A percentile compares a stretch with the other conserved stretches of the same genome.
phyloP scores from a whole-genome alignment of 1,140 invertebrate species.

The Babylonia areolata region DNA sequence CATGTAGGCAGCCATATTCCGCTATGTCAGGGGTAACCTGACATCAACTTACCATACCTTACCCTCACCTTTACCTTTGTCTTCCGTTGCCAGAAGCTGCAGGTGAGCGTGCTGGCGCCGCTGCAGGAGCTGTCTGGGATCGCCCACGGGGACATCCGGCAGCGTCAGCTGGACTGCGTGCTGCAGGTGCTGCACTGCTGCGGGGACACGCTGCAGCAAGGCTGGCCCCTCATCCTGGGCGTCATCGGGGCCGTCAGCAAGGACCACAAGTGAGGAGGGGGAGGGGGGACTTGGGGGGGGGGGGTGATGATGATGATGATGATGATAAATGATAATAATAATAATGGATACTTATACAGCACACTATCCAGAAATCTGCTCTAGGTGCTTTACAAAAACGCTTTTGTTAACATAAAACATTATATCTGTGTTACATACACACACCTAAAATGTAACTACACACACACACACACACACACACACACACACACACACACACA shows the following conservation, averaged over 20 bases:
- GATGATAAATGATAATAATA: too few species aligned
- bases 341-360: too few species aligned
- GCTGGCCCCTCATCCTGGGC: conserved; percentile 95
- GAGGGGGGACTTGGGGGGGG: too few species aligned
- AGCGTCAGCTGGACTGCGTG: conserved; percentile 96
- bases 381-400: too few species aligned
- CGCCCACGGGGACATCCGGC: conserved; percentile 93
- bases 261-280: conserved; percentile 92
- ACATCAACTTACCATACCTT: background rate
- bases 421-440: too few species aligned
- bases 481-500: background rate
- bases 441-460: too few species aligned
- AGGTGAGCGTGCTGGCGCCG: conserved; percentile 90
- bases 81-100: conserved; percentile 81
- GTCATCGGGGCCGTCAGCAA: conserved; percentile 96
- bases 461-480: too few species aligned
- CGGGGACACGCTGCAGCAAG: conserved; percentile 92
- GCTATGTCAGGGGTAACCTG: too few species aligned
- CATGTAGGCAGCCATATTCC: too few species aligned
- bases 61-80: background rate
- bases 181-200: conserved; percentile 93
- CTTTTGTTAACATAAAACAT: too few species aligned
- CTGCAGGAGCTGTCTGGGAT: conserved; percentile 92
- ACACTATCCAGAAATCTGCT: too few species aligned
- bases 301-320: too few species aligned